Conservation (phyloP, 2,113 vertebrate species). For the Cinclus mexicanus region DNA sequence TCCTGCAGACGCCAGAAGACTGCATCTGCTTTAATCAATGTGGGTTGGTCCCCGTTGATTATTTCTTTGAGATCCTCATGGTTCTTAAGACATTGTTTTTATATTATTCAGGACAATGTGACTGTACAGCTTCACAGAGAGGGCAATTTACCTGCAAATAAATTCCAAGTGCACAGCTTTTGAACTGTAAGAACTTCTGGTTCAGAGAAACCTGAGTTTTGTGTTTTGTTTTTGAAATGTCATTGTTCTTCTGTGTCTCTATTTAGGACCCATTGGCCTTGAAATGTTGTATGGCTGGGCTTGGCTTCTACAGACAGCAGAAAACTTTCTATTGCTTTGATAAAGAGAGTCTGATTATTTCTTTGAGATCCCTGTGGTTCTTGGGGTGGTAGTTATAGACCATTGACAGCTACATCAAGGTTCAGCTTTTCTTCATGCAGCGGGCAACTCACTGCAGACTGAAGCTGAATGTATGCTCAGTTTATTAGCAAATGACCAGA, state of each 20-base stretch:
- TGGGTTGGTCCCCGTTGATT: not conserved
- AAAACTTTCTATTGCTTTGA: not conserved
- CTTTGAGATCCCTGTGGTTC: not conserved
- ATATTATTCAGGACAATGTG: not conserved
- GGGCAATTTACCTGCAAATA: not conserved
- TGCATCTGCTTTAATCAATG: conserved; percentile 28
- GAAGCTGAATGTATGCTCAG: not conserved
- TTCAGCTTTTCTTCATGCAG: not conserved
- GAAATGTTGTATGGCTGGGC: not conserved
- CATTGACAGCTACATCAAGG: not conserved
- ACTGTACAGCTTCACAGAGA: not conserved
- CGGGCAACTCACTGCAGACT: not conserved
- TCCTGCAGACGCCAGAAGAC: conserved; percentile 19
- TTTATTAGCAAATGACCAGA: not conserved
- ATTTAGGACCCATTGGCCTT: not conserved
- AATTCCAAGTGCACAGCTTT: not conserved
- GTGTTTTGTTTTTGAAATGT: not conserved
- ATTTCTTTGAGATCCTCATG: not conserved
- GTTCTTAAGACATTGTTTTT: not conserved
- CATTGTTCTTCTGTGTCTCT: not conserved
- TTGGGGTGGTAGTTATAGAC: not conserved
- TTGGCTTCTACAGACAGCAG: not conserved
- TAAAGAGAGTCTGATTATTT: not conserved
- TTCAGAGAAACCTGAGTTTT: not conserved
- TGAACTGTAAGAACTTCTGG: not conserved